A percentile compares a stretch with the other conserved stretches of the same genome.
phyloP scores from a whole-genome alignment of 2,888 invertebrate species.

The Stenurella melanura region DNA sequence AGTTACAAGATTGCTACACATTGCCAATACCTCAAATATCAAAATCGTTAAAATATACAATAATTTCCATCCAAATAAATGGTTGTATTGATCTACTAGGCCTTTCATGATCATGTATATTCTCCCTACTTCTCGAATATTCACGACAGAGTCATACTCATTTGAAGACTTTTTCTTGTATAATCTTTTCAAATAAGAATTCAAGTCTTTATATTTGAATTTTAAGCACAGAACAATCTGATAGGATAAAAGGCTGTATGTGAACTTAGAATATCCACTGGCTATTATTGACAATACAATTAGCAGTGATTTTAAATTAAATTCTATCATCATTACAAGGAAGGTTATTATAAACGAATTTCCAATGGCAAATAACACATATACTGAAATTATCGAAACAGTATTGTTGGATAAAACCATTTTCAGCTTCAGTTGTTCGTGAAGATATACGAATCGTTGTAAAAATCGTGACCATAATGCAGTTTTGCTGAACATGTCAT shows the following conservation, averaged over 20 bases:
- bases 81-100: not conserved
- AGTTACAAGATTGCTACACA: not conserved
- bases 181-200: not conserved
- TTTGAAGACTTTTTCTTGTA: not conserved
- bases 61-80: slow-evolving; percentile 12
- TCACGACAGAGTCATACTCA: not conserved
- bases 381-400: not conserved
- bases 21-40: slow-evolving; percentile 2
- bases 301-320: not conserved
- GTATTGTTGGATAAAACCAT: not conserved
- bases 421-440: not conserved
- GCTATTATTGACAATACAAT: not conserved
- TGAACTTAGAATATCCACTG: not conserved
- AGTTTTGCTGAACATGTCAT: not conserved
- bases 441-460: not conserved
- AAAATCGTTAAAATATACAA: not conserved
- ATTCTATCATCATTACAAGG: not conserved
- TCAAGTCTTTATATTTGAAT: slow-evolving; percentile 19
- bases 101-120: slow-evolving; percentile 1
- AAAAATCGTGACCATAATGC: slow-evolving; percentile 2
- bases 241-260: not conserved
- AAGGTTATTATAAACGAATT: not conserved
- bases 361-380: not conserved
- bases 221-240: not conserved
- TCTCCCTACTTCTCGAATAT: slow-evolving; percentile 15